Conservation (phyloP, 2,797 vertebrate genomes). For the Lepilemur septentrionalis region DNA sequence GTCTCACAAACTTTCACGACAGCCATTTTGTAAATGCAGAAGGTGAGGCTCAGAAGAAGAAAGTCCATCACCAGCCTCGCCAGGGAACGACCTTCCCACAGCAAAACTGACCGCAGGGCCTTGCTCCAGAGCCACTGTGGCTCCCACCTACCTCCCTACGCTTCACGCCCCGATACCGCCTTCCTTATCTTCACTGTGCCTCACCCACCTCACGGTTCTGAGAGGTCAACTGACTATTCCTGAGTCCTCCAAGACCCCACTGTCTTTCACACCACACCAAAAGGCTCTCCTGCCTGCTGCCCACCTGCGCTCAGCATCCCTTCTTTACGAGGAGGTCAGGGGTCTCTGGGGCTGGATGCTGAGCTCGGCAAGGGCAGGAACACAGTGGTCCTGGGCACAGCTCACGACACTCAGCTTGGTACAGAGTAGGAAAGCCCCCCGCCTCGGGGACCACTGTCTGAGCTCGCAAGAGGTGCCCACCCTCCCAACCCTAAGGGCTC, state of each 20-base stretch:
- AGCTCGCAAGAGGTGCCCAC: not conserved
- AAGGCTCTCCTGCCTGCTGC: not conserved
- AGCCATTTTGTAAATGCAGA: not conserved
- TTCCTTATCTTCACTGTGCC: not conserved
- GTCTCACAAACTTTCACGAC: not conserved
- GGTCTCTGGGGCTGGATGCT: not conserved
- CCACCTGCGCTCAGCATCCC: not conserved
- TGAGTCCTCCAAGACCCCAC: too few relatives aligned
- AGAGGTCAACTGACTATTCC: not conserved
- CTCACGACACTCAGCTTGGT: not conserved
- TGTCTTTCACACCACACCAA: not conserved
- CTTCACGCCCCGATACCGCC: rapidly evolving
- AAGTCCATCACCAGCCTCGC: not conserved
- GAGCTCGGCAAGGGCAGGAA: not conserved
- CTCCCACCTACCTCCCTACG: not conserved
- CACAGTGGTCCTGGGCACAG: not conserved
- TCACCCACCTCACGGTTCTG: not conserved
- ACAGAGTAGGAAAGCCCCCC: not conserved
- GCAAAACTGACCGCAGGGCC: not conserved
- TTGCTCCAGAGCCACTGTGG: not conserved
- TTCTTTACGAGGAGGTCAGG: not conserved
- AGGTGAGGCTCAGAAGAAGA: not conserved
- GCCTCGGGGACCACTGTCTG: not conserved
- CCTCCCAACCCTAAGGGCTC: not conserved
- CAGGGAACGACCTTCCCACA: not conserved